phyloP scores from a whole-genome alignment of 2,888 invertebrate genomes.

The Conomelus anceps region DNA sequence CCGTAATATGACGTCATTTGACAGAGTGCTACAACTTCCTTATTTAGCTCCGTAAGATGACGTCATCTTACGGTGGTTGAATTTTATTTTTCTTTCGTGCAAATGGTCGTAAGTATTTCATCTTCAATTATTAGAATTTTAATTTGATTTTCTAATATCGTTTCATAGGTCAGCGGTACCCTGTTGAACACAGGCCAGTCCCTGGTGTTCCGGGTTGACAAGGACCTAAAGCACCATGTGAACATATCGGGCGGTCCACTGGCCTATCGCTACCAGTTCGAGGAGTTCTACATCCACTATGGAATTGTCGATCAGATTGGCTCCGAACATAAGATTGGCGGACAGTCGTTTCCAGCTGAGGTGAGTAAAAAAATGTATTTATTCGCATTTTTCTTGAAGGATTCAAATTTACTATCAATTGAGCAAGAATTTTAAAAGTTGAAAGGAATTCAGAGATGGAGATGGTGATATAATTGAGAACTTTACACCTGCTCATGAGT shows the following conservation, averaged over 20 bases:
- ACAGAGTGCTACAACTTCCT: too few relatives aligned
- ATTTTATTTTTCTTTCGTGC: too few relatives aligned
- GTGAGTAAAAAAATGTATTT: slow-evolving; percentile 49
- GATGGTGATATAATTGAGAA: too few relatives aligned
- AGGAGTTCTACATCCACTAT: slow-evolving; percentile 93
- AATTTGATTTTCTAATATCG: neutral
- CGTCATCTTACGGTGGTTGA: too few relatives aligned
- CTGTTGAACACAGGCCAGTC: slow-evolving; percentile 93
- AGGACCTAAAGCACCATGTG: slow-evolving; percentile 82
- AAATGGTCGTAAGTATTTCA: too few relatives aligned
- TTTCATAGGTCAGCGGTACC: slow-evolving; percentile 70
- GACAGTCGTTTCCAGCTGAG: slow-evolving; percentile 95
- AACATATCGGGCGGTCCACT: slow-evolving; percentile 95
- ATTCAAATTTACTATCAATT: too few relatives aligned
- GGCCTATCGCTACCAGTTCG: slow-evolving; percentile 90
- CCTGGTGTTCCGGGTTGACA: slow-evolving; percentile 83
- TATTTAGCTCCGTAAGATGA: too few relatives aligned
- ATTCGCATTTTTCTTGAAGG: neutral
- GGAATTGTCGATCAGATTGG: slow-evolving; percentile 83
- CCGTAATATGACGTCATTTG: too few relatives aligned
- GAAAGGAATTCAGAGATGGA: too few relatives aligned
- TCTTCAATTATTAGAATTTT: neutral
- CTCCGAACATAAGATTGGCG: slow-evolving; percentile 93
- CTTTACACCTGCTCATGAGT: too few relatives aligned
- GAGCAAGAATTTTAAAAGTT: too few relatives aligned